These are phyloP conservation scores for Prorops nasuta DNA, from an alignment of 1,140 invertebrate species.

Conservation along the genomic window DNA sequence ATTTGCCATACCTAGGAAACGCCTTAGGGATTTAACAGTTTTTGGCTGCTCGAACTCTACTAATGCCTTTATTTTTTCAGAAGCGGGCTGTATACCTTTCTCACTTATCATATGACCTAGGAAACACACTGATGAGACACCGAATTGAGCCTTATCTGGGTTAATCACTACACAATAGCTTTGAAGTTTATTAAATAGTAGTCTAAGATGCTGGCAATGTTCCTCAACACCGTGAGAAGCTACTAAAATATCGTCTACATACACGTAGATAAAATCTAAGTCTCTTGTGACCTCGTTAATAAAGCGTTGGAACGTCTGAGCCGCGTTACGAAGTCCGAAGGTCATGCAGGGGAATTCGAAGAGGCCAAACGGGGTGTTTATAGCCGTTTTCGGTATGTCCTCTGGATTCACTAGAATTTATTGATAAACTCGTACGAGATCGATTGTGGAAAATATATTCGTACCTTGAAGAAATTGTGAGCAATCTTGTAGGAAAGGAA, in stretches of 20 bases:
- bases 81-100: conserved; percentile 7
- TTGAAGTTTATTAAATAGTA: conserved; percentile 23
- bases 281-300: conserved; percentile 6
- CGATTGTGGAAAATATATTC: conserved; percentile 46
- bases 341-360: no score
- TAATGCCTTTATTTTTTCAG: conserved; percentile 19
- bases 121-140: conserved; percentile 27
- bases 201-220: conserved; percentile 14
- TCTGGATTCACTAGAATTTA: conserved; percentile 25
- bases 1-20: not conserved
- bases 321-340: no score
- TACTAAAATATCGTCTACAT: conserved; percentile 35
- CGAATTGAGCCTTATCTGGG: conserved; percentile 33
- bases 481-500: conserved; percentile 27
- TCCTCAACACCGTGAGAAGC: conserved; percentile 17
- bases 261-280: conserved; percentile 17
- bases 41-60: conserved; percentile 17
- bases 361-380: no score
- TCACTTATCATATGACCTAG: conserved; percentile 27
- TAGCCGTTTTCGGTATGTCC: conserved; percentile 19
- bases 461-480: conserved; percentile 33
- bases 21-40: conserved; percentile 4
- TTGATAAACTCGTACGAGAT: conserved; percentile 51
- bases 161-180: conserved; percentile 35
- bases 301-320: no score